Base-by-base conservation (phyloP, 2,888 invertebrate genomes). In the Steinernema scapterisci region DNA sequence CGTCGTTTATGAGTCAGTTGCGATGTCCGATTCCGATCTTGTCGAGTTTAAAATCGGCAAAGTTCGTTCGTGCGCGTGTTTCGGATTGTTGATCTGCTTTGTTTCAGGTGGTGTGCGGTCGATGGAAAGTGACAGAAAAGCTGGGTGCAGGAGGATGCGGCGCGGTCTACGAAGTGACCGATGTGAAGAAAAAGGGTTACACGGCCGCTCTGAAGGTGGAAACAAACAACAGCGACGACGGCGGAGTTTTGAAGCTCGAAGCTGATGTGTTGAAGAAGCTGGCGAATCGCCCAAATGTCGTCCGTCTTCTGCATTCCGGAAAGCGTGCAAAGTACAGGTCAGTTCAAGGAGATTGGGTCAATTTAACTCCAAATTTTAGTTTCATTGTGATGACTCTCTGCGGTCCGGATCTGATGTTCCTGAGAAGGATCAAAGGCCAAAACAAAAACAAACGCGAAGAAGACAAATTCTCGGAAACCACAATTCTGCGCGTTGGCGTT, bases 371-470 rank as follows among this genome's bases (percentile, higher is more conserved):
- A 74, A 46, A 27, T 63, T 77, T 71, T 73, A 79, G 74, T 38
- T 74, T 81, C 72, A 80, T 81, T 74, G 81, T 81, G 48, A 81
- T 81, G 81, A 78, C 79, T 3, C 46, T 81, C n/a, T 73, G 80
- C 19, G 78, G 80, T 3, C 74, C 75, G 16, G 81, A 81, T 71
- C 51, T 81, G 71, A 80, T 80, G 80, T 73, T 74, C 45, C 78
- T 80, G 48, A 7, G 45, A 23, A 70, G 63, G 16, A 44, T 63
- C 52, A 38, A 23, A 9, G 74, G 74, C n/a, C 48, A 31, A 16
- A 63, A 63, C 63, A 16, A 25, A 31, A 54, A 56, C 16, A 81
- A 80, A 70, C 52, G 80, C 46, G 72, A 56, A 0, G 78, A 76
- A 1, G 73, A 75, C 23, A 74, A 73, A 21, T 78, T 77, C 72